Evolutionary conservation across 92 coral and sea anemone species (phyloP).

Genomic region (Phenganax stokvisi): DNA sequence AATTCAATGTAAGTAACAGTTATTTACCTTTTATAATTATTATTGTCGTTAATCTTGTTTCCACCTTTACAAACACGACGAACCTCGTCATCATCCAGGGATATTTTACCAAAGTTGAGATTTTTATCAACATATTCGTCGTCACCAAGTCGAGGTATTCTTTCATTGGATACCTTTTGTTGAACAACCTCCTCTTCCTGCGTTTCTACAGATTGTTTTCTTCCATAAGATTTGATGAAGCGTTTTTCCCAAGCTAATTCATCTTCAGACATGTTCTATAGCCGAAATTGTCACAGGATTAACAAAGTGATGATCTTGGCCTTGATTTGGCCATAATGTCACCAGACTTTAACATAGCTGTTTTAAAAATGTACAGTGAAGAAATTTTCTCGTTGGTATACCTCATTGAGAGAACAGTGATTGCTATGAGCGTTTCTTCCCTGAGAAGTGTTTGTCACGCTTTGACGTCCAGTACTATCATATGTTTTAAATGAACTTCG

Average conservation of each 20-base stretch:
- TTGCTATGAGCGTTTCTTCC: neutral
- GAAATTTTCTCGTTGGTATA: neutral
- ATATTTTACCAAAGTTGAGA: slow-evolving; percentile 31
- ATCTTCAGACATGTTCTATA: slow-evolving; percentile 37
- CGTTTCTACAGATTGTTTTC: neutral
- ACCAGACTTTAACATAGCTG: no score
- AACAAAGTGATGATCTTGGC: neutral
- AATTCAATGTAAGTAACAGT: neutral
- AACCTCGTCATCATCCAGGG: slow-evolving; percentile 29
- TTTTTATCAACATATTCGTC: slow-evolving; percentile 10
- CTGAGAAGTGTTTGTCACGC: neutral
- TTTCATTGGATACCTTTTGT: neutral
- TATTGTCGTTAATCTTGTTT: neutral
- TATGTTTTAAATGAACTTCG: neutral
- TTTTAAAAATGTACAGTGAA: neutral
- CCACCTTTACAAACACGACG: slow-evolving; percentile 28
- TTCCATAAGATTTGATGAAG: slow-evolving; percentile 18
- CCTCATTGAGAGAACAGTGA: slow-evolving; percentile 28
- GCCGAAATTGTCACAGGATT: neutral
- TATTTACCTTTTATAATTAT: slow-evolving; percentile 3
- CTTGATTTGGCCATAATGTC: neutral
- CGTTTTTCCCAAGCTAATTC: slow-evolving; percentile 40
- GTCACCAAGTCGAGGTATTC: slow-evolving; percentile 16
- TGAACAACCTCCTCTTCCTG: neutral
- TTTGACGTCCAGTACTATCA: neutral